Evolutionary conservation across 2,797 vertebrate genomes (phyloP).

Genomic region (Gadopsis bispinosus): DNA sequence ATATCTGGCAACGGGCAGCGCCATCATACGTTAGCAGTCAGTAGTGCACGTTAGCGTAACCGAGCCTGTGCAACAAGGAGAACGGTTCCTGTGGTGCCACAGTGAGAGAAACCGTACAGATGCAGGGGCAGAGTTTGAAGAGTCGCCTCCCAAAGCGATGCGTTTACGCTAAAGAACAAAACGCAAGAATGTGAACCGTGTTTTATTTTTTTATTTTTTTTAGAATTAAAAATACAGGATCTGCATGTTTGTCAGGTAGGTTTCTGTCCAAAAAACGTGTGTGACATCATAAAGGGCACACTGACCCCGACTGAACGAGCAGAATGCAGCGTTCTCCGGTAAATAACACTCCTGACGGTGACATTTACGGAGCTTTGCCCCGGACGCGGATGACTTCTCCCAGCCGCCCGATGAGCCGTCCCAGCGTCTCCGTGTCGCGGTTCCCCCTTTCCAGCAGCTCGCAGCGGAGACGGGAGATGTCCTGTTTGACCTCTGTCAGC

Average conservation of each 20-base stretch:
- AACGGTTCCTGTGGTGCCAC: conserved; percentile 23
- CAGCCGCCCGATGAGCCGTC: conserved; percentile 90
- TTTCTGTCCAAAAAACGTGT: neutral
- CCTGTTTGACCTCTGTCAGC: conserved; percentile 97
- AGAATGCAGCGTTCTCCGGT: neutral
- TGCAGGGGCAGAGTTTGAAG: neutral
- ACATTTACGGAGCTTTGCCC: conserved; percentile 23
- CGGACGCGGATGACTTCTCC: conserved; percentile 80
- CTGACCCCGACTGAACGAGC: neutral
- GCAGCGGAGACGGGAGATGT: conserved; percentile 95
- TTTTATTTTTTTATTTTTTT: neutral
- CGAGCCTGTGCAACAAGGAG: conserved; percentile 14
- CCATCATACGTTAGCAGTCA: conserved; percentile 20
- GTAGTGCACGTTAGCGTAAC: neutral
- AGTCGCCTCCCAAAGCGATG: neutral
- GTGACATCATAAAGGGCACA: neutral
- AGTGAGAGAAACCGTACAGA: conserved; percentile 45
- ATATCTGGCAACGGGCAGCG: conserved; percentile 20
- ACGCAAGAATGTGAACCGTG: neutral
- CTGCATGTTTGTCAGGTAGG: neutral
- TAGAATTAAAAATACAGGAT: conserved; percentile 19
- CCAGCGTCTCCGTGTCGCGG: conserved; percentile 89
- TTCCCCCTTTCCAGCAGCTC: conserved; percentile 94
- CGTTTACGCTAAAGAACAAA: neutral
- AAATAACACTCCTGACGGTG: neutral